Base-by-base conservation (phyloP, 2,113 vertebrate genomes). In the Lophura nycthemera region DNA sequence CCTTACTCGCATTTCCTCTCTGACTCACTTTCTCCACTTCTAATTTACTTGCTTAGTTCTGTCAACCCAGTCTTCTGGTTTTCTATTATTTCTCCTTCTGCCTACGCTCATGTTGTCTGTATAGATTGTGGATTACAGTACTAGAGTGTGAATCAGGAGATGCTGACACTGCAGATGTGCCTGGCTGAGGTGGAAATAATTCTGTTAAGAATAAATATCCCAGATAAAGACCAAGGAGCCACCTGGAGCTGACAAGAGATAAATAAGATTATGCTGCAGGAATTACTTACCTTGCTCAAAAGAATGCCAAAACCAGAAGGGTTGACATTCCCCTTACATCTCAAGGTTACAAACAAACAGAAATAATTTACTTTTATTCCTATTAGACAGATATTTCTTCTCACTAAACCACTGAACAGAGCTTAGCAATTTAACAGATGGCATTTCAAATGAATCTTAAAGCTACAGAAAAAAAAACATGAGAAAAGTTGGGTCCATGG, bases 131-230 rank as follows among this genome's bases (percentile, higher is more conserved):
- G n/a, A 71, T 69, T 92, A 75, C 57, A 69, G 36, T 16, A 56
- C n/a, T 54, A 34, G 40, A 63, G 3, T 56, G n/a, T 66, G 74
- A 94, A 90, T 42, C 59, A 65, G 11, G n/a, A 93, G 74, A 71
- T 95, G 92, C 93, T 96, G 91, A 91, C 57, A 48, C 63, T 61
- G 85, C 95, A 95, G n/a, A 91, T 91, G 71, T 83, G 40, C 76
- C 67, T 57, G 54, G 61, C 50, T 86, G 81, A 88, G 42, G 78
- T 74, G 27, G 78, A 95, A 96, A 89, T 50, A 86, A 90, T 92
- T 96, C 92, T 43, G 77, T 87, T 85, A 71, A 91, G 88, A 96
- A 97, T 87, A 8, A 96, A 96, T 94, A 94, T 81, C 74, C 32
- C 87, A 79, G 52, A 63, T 76, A 95, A 11, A 75, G 78, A 90